Base-by-base conservation (phyloP, 1,140 invertebrate genomes). In the Zaprionus vittiger region DNA sequence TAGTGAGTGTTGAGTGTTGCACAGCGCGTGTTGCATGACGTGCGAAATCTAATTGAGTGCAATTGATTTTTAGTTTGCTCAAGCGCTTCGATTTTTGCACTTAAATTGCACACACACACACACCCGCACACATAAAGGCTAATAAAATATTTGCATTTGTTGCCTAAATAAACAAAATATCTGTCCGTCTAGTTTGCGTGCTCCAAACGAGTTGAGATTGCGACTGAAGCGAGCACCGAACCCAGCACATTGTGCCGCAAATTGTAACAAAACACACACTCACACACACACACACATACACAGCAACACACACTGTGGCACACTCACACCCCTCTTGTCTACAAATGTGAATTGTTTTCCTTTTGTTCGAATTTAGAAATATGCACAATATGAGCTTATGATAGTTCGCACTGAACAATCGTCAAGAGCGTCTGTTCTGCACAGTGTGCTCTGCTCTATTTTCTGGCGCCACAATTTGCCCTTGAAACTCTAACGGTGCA, bases 21-120 rank as follows among this genome's bases (percentile, higher is more conserved):
- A 49, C 17, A 44, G 28, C 11, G 26, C 47, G 55, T 68, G 77
- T 54, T 68, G 74, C 69, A 56, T 66, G 44, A 37, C 62, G 61
- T 78, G 72, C 57, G 68, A 57, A 47, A 73, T 56, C 77, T 89
- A 89, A 89, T 89, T 89, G 84, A 84, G 81, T 83, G 84, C 89
- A 89, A 89, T 89, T 89, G 84, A 89, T 89, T 89, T 89, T 81
- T 65, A 71, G 69, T 89, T 83, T 77, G 80, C 73, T 70, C 76
- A 80, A 80, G n/a, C 63, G 65, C 17, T 47, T 41, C 79, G 55
- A 77, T 78, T 80, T 80, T 66, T 61, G 61, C 60, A 76, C 62
- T 72, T 69, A 61, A 72, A 61, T 60, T 77, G 69, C 41, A 37
- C 56, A 59, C 62, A 59, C 62, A 7, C 14, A 28, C 17, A 65